Conservation (phyloP, 2,888 invertebrate genomes). For the Drosophila nr. fundita region DNA sequence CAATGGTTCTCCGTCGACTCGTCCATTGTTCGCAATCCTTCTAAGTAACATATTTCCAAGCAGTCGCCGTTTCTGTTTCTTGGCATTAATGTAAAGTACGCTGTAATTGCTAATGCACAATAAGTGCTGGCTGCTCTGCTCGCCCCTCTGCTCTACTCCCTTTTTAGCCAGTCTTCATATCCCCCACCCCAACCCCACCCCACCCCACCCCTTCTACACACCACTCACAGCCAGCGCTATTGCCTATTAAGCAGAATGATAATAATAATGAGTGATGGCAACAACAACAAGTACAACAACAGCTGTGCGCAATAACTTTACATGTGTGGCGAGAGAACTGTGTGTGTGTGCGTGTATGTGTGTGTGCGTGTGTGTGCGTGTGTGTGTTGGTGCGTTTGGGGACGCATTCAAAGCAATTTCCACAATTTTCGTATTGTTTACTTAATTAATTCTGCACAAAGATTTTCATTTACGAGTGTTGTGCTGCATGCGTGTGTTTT, state of each 20-base stretch:
- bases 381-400: conserved; percentile 54
- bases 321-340: conserved; percentile 26
- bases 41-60: neutral
- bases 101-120: conserved; percentile 69
- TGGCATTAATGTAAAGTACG: conserved; percentile 64
- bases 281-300: conserved; percentile 53
- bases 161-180: neutral
- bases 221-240: conserved; percentile 21
- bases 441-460: conserved; percentile 78
- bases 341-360: conserved; percentile 1
- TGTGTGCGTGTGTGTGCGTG: neutral
- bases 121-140: conserved; percentile 18
- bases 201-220: too few species aligned
- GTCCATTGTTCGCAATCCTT: neutral
- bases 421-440: conserved; percentile 79
- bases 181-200: neutral
- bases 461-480: conserved; percentile 68
- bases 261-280: conserved; percentile 75
- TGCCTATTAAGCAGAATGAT: conserved; percentile 75
- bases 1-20: neutral
- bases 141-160: neutral
- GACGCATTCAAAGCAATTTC: conserved; percentile 78
- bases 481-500: conserved; percentile 12
- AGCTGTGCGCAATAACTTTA: conserved; percentile 70
- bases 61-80: conserved; percentile 23